These are phyloP conservation scores for Cynoglossus semilaevis DNA, from an alignment of 2,113 vertebrate genomes.

Conservation along the genomic window DNA sequence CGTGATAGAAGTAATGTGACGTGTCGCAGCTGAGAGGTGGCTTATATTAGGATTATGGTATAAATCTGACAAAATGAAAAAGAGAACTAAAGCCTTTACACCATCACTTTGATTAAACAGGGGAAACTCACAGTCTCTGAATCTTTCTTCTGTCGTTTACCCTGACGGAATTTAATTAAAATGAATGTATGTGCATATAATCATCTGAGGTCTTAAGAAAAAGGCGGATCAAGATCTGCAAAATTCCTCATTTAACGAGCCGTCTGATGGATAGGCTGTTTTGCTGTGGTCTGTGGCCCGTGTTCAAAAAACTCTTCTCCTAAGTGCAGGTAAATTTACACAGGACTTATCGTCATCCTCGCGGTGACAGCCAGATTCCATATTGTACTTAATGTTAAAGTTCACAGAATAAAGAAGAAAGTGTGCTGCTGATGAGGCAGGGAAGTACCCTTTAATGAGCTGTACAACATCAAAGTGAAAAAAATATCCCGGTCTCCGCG, in stretches of 20 bases:
- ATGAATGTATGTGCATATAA: too few species aligned
- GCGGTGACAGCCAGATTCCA: slow-evolving; percentile 24
- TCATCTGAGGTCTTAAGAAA: too few species aligned
- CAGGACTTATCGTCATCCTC: slow-evolving; percentile 4
- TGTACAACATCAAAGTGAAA: slow-evolving; percentile 51
- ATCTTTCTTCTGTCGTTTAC: too few species aligned
- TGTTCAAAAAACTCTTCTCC: slow-evolving; percentile 2
- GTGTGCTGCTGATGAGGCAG: slow-evolving; percentile 48
- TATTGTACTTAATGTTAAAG: slow-evolving; percentile 47
- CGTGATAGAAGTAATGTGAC: slow-evolving; percentile 29
- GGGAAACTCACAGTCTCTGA: too few species aligned
- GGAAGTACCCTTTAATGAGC: slow-evolving; percentile 53
- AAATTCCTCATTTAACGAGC: too few species aligned
- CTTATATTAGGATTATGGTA: not conserved
- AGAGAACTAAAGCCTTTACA: not conserved
- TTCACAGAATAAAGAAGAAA: slow-evolving; percentile 49
- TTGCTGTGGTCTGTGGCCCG: too few species aligned
- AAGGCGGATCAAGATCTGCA: too few species aligned
- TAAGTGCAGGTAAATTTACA: slow-evolving; percentile 7
- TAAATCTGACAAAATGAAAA: not conserved
- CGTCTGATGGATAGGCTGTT: too few species aligned
- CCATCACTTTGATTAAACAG: too few species aligned
- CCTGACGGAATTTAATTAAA: too few species aligned
- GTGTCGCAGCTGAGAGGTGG: not conserved
- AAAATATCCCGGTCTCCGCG: slow-evolving; percentile 29